phyloP scores from a whole-genome alignment of 1,140 invertebrate genomes.

The Habropoda laboriosa region DNA sequence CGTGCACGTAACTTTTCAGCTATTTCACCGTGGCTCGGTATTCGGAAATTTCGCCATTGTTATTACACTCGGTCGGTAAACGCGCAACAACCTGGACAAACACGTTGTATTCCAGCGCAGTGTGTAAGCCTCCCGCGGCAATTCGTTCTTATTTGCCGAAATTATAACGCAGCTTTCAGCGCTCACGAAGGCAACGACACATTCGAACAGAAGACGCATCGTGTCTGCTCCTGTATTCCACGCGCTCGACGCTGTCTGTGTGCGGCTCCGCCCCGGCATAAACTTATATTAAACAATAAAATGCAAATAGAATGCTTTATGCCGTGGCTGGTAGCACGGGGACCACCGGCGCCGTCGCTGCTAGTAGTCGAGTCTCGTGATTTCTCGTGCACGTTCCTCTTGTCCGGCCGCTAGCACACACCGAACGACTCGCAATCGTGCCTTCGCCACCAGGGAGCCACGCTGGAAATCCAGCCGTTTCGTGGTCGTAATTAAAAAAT shows the following conservation, averaged over 20 bases:
- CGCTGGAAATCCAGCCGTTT: background rate
- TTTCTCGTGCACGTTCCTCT: background rate
- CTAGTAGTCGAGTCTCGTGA: conserved; percentile 29
- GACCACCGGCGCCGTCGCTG: no score
- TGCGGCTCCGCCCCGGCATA: conserved; percentile 55
- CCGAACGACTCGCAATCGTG: background rate
- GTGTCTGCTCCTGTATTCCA: background rate
- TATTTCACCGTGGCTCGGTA: background rate
- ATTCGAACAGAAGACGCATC: conserved; percentile 44
- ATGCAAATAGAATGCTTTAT: conserved; percentile 75
- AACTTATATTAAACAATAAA: conserved; percentile 79
- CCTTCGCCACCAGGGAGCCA: no score
- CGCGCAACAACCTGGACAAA: background rate
- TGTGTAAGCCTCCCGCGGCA: background rate
- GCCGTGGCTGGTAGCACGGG: conserved; percentile 37
- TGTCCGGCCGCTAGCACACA: background rate
- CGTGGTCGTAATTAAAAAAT: conserved; percentile 39
- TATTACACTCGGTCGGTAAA: background rate
- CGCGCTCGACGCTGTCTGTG: background rate
- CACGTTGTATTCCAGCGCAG: background rate
- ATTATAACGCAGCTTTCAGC: conserved; percentile 49
- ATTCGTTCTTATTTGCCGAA: conserved; percentile 51
- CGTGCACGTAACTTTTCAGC: background rate
- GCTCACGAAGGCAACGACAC: conserved; percentile 39
- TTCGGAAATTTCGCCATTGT: conserved; percentile 5